phyloP scores from a whole-genome alignment of 2,113 vertebrate species.

The Bujurquina vittata region DNA sequence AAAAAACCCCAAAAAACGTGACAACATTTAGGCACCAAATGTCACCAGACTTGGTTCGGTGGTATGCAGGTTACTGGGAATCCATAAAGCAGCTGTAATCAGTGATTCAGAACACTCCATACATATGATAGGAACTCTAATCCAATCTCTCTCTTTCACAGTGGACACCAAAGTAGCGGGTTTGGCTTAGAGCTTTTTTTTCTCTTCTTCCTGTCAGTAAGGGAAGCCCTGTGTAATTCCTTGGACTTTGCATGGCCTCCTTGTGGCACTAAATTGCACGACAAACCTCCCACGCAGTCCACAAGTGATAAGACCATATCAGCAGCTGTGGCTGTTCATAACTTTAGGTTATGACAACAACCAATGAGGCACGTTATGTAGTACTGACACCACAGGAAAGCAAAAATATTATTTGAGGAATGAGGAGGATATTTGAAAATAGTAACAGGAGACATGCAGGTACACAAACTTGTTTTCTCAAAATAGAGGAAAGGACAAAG shows the following conservation, averaged over 20 bases:
- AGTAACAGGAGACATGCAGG: constrained; percentile 18
- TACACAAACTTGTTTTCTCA: constrained; percentile 45
- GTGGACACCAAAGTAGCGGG: not conserved
- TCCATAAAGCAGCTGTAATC: not conserved
- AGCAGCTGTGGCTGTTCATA: constrained; percentile 22
- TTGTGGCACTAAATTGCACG: constrained; percentile 52
- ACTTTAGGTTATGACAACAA: constrained; percentile 49
- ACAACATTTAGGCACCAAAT: not conserved
- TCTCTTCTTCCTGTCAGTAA: not conserved
- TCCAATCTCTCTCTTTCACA: constrained; percentile 24
- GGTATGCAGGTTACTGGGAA: constrained; percentile 6
- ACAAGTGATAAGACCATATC: constrained; percentile 55
- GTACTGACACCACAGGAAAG: not conserved
- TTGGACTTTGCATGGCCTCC: constrained; percentile 70
- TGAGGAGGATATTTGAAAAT: constrained; percentile 7
- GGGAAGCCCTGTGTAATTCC: constrained; percentile 10
- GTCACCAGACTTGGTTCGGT: not conserved
- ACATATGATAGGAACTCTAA: constrained; percentile 12
- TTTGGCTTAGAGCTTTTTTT: constrained; percentile 20
- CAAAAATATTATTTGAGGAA: not conserved
- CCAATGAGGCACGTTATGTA: constrained; percentile 1
- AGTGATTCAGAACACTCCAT: not conserved
- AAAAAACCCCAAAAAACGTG: not conserved
- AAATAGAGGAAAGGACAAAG: constrained; percentile 54
- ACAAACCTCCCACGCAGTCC: constrained; percentile 73